Conservation (phyloP, 92 coral and sea anemone genomes). For the Pocillopora grandis region DNA sequence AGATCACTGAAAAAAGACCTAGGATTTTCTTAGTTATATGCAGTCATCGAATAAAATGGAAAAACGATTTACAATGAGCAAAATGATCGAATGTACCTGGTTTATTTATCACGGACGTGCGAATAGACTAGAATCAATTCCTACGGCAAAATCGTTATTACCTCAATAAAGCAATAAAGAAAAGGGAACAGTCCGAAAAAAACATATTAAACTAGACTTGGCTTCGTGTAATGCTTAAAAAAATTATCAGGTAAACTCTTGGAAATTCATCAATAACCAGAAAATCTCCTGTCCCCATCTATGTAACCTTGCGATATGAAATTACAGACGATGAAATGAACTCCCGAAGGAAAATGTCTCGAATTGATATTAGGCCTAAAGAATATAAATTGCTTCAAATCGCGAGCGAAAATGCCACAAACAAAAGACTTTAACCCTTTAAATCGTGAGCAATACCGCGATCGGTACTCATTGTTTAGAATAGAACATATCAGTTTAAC, state of each 20-base stretch:
- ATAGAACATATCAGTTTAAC: constrained; percentile 24
- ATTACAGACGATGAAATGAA: constrained; percentile 28
- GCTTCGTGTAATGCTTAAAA: not conserved
- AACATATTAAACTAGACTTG: not conserved
- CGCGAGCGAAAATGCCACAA: constrained; percentile 31
- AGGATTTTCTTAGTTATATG: not conserved
- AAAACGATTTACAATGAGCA: not conserved
- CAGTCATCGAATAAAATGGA: not conserved
- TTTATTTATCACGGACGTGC: constrained; percentile 18
- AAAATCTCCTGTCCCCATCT: constrained; percentile 18
- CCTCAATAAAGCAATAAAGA: not conserved
- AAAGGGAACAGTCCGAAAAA: not conserved
- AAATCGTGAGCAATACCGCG: constrained; percentile 36
- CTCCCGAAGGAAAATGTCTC: constrained; percentile 12
- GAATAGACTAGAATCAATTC: not conserved
- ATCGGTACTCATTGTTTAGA: constrained; percentile 11
- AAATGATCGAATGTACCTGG: constrained; percentile 10
- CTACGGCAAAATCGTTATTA: constrained; percentile 16
- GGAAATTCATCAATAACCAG: constrained; percentile 19
- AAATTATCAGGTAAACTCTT: not conserved
- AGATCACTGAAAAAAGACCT: not conserved
- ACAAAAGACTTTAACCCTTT: constrained; percentile 30
- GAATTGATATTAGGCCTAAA: constrained; percentile 35
- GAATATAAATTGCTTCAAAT: constrained; percentile 24
- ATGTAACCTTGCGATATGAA: constrained; percentile 21